These are phyloP conservation scores for Plotosus lineatus DNA, from an alignment of 2,113 vertebrate species.

Conservation along the genomic window DNA sequence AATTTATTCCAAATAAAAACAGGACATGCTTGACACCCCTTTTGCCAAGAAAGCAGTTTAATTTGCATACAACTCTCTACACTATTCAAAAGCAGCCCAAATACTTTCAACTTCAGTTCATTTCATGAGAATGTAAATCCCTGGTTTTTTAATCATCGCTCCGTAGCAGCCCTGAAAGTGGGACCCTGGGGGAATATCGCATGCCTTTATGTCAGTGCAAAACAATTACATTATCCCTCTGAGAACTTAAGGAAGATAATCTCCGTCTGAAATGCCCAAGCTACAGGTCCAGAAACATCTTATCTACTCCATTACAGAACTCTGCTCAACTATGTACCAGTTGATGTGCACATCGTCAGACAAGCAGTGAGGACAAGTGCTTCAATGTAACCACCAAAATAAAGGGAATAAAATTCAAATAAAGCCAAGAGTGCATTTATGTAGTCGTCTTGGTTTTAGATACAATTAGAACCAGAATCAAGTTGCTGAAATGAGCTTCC, in stretches of 20 bases:
- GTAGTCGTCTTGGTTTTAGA: not conserved
- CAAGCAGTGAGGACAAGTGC: not conserved
- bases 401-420: not conserved
- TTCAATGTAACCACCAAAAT: not conserved
- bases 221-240: conserved; percentile 58
- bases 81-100: conserved; percentile 39
- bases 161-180: conserved; percentile 48
- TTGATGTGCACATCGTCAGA: not conserved
- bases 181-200: conserved; percentile 54
- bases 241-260: conserved; percentile 56
- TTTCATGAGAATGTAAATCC: conserved; percentile 60
- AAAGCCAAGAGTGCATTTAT: not conserved
- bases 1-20: conserved; percentile 41
- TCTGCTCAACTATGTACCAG: conserved; percentile 9
- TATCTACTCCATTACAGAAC: conserved; percentile 45
- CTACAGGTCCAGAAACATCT: conserved; percentile 41
- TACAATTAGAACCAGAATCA: not conserved
- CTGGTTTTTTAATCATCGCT: conserved; percentile 51
- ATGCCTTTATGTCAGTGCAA: conserved; percentile 46
- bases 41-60: conserved; percentile 25
- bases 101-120: conserved; percentile 44
- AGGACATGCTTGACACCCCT: conserved; percentile 38
- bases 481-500: no score
- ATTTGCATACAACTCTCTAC: conserved; percentile 33
- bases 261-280: conserved; percentile 47